Evolutionary conservation across 2,797 vertebrate species (phyloP), one percentile per base, ranked within the genome.

Genomic region (Menidia menidia): DNA sequence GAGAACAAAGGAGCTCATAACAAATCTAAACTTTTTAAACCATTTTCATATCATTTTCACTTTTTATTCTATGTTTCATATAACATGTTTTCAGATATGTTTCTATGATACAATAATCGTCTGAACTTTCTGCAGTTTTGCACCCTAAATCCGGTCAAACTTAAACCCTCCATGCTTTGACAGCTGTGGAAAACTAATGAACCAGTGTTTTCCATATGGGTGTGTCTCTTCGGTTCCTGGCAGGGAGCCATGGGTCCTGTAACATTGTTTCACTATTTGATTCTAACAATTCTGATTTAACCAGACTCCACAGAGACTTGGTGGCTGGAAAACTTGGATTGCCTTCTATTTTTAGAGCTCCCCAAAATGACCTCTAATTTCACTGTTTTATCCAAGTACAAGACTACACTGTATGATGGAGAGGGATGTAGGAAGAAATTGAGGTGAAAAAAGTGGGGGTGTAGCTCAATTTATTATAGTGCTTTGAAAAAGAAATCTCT

Each of bases 301-400:
- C 81, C 83, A 90, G 88, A 89, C 89, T 90, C 86, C 88, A 68
- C 81, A 71, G 89, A 87, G 84, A 88, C 85, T 65, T 8, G 31
- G 52, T 76, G 88, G 84, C 88, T 81, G 85, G 79, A 68, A 78
- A 81, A 87, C 85, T 88, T 61, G 83, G 85, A 89, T 88, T 88
- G 86, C 78, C 81, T 85, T 86, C 89, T 93, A 92, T 91, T 90
- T 92, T 84, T 83, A 77, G 84, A 80, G 53, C 77, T 51, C 64
- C 11, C 60, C 69, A 82, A 84, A 88, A 87, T 87, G 88, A 90
- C 89, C 88, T 90, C 80, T 90, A 91, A 92, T 90, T 91, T 86
- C 80, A 71, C 73, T 48, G 81, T 88, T 87, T 84, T 82, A 86
- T 85, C 82, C 81, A 75, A 78, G 79, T 6, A 66, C 32, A 55